Evolutionary conservation across 2,797 vertebrate genomes (phyloP).

Genomic region (Phataginus tricuspis): DNA sequence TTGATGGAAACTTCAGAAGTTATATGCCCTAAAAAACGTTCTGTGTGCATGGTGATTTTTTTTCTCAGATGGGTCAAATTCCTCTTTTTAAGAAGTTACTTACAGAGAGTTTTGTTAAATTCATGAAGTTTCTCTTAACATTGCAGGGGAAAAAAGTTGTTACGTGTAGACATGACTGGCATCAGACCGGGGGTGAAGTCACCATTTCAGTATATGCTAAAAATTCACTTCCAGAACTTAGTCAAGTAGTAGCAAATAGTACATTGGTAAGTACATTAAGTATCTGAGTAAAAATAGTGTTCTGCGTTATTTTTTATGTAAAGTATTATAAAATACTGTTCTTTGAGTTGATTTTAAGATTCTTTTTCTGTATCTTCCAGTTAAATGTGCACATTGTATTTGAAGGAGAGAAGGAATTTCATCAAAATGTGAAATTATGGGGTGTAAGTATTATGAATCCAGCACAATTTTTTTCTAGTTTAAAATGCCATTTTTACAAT

Average conservation of each 20-base stretch:
- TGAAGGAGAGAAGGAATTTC: slow-evolving; percentile 97
- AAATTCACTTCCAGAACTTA: slow-evolving; percentile 94
- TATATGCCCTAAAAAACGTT: background rate
- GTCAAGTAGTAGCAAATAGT: slow-evolving; percentile 95
- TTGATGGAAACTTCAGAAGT: background rate
- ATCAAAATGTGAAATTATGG: slow-evolving; percentile 94
- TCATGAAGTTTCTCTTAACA: background rate
- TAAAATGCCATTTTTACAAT: background rate
- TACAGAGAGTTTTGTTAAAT: background rate
- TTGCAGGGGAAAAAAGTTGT: slow-evolving; percentile 91
- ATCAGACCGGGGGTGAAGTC: slow-evolving; percentile 96
- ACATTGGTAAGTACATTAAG: slow-evolving; percentile 89
- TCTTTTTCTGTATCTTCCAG: slow-evolving; percentile 83
- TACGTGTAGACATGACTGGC: slow-evolving; percentile 98
- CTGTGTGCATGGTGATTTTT: background rate
- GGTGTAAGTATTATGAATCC: slow-evolving; percentile 92
- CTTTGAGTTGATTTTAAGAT: background rate
- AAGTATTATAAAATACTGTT: background rate
- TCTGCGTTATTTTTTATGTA: background rate
- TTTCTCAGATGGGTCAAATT: background rate
- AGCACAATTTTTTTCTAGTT: background rate
- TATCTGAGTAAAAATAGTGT: background rate
- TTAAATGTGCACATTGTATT: slow-evolving; percentile 95
- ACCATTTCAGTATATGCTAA: slow-evolving; percentile 98
- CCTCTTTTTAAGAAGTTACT: background rate